Conservation (phyloP, 2,888 invertebrate species). For the Euzophera pinguis region DNA sequence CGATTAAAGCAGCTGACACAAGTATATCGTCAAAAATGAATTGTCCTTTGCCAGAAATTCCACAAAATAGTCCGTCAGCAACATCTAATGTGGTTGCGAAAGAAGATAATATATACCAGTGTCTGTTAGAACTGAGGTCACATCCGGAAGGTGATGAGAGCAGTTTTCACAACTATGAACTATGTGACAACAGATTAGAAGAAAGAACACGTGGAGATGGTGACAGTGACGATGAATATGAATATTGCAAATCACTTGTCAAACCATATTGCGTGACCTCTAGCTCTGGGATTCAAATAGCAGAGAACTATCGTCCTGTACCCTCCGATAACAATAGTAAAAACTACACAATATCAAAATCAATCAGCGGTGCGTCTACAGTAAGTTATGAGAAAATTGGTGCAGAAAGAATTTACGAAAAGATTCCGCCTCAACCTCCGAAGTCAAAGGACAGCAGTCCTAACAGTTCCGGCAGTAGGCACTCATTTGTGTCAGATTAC, state of each 20-base stretch:
- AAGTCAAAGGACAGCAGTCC: conserved; percentile 65
- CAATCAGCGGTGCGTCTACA: conserved; percentile 68
- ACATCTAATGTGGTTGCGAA: conserved; percentile 22
- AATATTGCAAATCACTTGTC: conserved; percentile 70
- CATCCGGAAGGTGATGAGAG: conserved; percentile 72
- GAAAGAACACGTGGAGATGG: conserved; percentile 69
- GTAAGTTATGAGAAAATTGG: conserved; percentile 73
- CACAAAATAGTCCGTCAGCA: conserved; percentile 40
- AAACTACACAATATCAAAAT: conserved; percentile 64
- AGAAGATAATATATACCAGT: conserved; percentile 68
- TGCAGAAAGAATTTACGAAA: conserved; percentile 71
- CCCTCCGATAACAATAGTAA: conserved; percentile 42
- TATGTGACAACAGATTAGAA: conserved; percentile 62
- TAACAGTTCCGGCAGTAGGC: conserved; percentile 50
- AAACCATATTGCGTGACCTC: conserved; percentile 68
- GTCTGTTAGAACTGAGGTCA: conserved; percentile 67
- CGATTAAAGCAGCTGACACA: conserved; percentile 52
- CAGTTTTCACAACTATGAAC: conserved; percentile 77
- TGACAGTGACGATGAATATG: conserved; percentile 73
- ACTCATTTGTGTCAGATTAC: conserved; percentile 63
- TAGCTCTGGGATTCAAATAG: conserved; percentile 71
- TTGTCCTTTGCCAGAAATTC: conserved; percentile 74
- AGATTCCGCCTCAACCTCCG: conserved; percentile 53
- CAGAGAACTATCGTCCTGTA: conserved; percentile 72
- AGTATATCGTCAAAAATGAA: conserved; percentile 55